Base-by-base conservation (phyloP, 2,888 invertebrate genomes). In the Phorcus lineatus region DNA sequence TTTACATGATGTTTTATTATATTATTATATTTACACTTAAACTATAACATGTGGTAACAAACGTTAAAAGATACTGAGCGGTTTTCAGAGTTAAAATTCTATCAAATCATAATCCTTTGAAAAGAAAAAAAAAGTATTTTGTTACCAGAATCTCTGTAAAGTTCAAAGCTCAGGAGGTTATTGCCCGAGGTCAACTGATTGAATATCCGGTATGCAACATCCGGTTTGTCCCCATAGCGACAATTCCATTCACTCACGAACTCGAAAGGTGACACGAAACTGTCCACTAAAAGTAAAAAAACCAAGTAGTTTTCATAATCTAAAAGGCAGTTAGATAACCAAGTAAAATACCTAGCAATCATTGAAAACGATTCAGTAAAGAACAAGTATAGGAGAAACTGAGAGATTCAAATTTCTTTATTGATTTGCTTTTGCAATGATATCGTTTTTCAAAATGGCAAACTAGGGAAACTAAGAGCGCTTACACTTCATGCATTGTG, bases 211-310 rank as follows among this genome's bases (percentile, higher is more conserved):
- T 62, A 28, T 16, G 62, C 62, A 62, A 62, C 28, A 24, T 62
- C 62, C 62, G 62, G 62, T 19, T 62, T 24, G 62, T 62, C 62
- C 7, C 62, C 62, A 62, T 62, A 62, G 62, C 62, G 62, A 62
- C 62, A 62, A 6, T 24, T 62, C 62, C 62, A 62, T 28, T 28
- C 62, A 13, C 0, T 22, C 28, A 62, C 62, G 62, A 62, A 62
- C 62, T 62, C 62, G 62, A 24, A 62, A 13, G 62, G 62, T n/a
- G 62, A 62, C 62, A 62, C 62, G 28, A 62, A 24, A 62, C 62
- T 28, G 28, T 62, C 62, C 62, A 62, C 62, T 62, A 28, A 4
- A 62, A 62, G 11, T 24, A 17, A 62, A 24, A 62, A 22, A 17
- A n/a, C 0, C 3, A 2, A 22, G 17, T n/a, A n/a, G 22, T 19